These are phyloP conservation scores for Ceyx melanurus DNA, from an alignment of 2,113 vertebrate species.

Conservation along the genomic window DNA sequence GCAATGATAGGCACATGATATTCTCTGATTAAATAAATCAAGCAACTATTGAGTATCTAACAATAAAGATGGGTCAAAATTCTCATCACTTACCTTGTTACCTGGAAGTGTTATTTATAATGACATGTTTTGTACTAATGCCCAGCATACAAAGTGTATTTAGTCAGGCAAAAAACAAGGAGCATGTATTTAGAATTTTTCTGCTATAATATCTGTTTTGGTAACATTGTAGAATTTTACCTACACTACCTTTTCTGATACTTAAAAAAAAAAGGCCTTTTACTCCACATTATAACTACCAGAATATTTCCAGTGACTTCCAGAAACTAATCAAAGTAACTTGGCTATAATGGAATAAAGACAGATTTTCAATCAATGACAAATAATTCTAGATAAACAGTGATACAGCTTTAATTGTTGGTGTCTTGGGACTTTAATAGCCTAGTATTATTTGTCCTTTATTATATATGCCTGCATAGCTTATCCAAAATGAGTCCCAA, in stretches of 20 bases:
- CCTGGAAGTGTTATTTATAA: slow-evolving; percentile 17
- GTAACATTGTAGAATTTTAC: background rate
- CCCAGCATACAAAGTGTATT: background rate
- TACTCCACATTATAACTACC: background rate
- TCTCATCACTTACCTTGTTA: background rate
- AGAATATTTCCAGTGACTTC: background rate
- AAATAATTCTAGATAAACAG: background rate
- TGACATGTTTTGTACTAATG: background rate
- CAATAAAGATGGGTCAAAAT: background rate
- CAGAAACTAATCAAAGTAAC: background rate
- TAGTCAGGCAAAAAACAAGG: background rate
- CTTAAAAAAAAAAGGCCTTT: background rate
- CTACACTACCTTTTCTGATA: background rate
- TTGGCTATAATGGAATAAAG: background rate
- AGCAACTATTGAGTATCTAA: background rate
- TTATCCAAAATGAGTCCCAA: background rate
- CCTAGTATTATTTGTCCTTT: background rate
- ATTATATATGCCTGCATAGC: background rate
- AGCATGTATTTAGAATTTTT: background rate
- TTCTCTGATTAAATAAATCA: slow-evolving; percentile 28
- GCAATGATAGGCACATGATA: background rate
- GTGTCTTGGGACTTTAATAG: background rate
- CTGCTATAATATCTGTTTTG: background rate
- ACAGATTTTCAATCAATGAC: background rate
- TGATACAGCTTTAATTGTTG: background rate